Evolutionary conservation across 2,797 vertebrate genomes (phyloP).

Genomic region (Cheirogaleus major): DNA sequence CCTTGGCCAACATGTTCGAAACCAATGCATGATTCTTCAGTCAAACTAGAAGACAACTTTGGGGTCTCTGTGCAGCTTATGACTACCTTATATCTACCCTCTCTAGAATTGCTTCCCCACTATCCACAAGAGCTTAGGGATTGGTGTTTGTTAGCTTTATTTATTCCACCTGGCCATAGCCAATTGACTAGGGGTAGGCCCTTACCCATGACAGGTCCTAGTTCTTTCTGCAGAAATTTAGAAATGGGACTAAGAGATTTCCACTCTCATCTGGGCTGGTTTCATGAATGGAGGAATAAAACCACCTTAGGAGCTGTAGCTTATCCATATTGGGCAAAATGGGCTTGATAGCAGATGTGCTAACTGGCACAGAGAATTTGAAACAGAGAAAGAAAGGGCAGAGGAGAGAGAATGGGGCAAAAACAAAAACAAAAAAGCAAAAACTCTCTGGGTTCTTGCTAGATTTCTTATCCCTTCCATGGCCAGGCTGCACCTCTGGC

Average conservation of each 20-base stretch:
- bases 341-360: background rate
- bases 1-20: background rate
- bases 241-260: background rate
- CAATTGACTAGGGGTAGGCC: background rate
- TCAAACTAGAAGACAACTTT: background rate
- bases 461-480: background rate
- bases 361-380: background rate
- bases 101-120: background rate
- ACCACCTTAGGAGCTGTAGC: background rate
- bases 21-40: background rate
- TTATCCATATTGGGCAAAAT: background rate
- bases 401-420: background rate
- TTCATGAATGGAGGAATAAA: background rate
- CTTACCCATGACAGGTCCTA: background rate
- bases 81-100: background rate
- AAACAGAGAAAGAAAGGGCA: background rate
- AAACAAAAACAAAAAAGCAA: background rate
- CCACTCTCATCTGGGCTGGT: background rate
- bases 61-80: background rate
- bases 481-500: background rate
- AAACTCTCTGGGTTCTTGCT: background rate
- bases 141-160: background rate
- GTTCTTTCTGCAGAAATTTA: background rate
- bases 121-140: background rate
- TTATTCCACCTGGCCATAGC: background rate